These are phyloP conservation scores for Oscheius sp. DNA, from an alignment of 2,888 invertebrate species.

Conservation along the genomic window DNA sequence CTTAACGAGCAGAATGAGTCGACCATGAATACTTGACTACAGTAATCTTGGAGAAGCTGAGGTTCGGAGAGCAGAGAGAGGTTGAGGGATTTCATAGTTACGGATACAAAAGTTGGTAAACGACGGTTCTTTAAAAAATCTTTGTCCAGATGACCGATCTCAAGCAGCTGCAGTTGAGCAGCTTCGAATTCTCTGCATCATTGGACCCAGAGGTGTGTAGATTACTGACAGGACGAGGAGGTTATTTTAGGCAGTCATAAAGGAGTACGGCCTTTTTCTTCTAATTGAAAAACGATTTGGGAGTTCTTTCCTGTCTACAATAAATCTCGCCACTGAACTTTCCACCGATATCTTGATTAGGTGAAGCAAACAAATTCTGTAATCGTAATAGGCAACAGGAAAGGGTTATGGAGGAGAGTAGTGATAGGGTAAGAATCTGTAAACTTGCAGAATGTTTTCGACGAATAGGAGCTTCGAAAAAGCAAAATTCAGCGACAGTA, in stretches of 20 bases:
- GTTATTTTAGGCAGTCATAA: background rate
- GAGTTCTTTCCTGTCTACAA: too few relatives aligned
- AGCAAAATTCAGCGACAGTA: too few relatives aligned
- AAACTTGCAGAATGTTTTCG: too few relatives aligned
- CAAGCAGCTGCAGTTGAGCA: background rate
- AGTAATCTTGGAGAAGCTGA: too few relatives aligned
- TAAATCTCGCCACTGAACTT: too few relatives aligned
- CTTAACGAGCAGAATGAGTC: background rate
- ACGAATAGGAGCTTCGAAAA: too few relatives aligned
- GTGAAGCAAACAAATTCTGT: too few relatives aligned
- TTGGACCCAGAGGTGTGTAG: slow-evolving; percentile 5
- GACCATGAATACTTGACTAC: too few relatives aligned
- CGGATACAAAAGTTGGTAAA: background rate
- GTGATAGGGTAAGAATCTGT: too few relatives aligned
- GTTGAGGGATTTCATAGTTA: background rate
- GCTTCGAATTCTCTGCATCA: background rate
- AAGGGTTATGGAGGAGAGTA: too few relatives aligned
- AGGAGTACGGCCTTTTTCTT: background rate
- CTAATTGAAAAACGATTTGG: background rate
- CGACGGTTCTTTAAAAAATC: background rate
- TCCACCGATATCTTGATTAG: too few relatives aligned
- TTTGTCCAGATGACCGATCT: background rate
- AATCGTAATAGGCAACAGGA: too few relatives aligned
- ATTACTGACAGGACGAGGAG: background rate
- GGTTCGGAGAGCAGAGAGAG: background rate